These are phyloP conservation scores for Thryonomys swinderianus DNA, from an alignment of 2,113 vertebrate genomes.

Conservation along the genomic window DNA sequence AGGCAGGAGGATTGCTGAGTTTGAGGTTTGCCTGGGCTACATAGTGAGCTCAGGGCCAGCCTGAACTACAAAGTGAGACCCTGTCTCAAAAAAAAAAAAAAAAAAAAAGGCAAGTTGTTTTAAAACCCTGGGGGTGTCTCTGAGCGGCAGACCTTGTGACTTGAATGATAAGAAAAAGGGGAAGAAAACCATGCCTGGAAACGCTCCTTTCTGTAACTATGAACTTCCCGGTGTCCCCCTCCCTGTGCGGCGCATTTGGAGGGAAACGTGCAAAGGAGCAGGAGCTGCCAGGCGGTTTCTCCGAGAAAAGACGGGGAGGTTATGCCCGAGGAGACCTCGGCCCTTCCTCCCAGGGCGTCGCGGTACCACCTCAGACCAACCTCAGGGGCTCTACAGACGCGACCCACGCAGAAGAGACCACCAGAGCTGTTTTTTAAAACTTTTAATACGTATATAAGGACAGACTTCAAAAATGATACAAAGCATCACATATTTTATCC, in stretches of 20 bases:
- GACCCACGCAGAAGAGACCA: neutral
- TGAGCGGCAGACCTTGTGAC: neutral
- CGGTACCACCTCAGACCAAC: neutral
- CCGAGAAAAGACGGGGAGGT: no score
- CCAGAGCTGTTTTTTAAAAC: neutral
- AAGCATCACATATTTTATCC: neutral
- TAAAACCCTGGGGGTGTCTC: neutral
- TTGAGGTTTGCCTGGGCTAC: no score
- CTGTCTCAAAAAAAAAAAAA: no score
- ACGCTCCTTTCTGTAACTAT: neutral
- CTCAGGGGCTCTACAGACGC: neutral
- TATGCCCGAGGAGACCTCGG: no score
- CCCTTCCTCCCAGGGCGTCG: no score
- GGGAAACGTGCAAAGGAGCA: neutral
- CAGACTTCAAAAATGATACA: neutral
- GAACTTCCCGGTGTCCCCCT: neutral
- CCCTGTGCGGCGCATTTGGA: neutral
- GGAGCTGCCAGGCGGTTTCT: neutral
- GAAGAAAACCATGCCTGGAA: constrained; percentile 16
- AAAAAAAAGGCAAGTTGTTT: neutral
- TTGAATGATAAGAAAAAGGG: neutral
- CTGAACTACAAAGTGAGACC: no score
- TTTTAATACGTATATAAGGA: neutral
- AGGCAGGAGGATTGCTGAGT: no score
- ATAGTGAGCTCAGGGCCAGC: no score